Conservation (phyloP, 2,113 vertebrate genomes). For the Callaeas wilsoni region DNA sequence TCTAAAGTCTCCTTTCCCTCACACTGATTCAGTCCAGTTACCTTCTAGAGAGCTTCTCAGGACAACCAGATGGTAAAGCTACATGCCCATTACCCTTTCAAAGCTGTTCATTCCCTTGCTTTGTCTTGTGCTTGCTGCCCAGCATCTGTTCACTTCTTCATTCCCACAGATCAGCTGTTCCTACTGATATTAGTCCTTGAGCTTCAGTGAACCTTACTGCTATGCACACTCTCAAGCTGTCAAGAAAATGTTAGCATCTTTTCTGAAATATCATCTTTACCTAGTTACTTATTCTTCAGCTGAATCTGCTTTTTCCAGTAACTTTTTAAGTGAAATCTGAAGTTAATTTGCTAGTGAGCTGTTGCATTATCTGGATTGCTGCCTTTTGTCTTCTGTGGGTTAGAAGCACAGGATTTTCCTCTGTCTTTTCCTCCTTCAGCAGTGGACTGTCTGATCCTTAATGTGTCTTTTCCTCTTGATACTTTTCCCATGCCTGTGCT, state of each 20-base stretch:
- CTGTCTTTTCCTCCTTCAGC: not conserved
- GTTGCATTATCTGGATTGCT: not conserved
- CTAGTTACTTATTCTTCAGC: not conserved
- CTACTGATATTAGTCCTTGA: not conserved
- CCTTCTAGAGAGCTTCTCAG: conserved; percentile 5
- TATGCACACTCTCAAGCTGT: not conserved
- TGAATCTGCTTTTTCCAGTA: not conserved
- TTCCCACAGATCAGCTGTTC: not conserved
- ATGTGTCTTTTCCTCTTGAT: not conserved
- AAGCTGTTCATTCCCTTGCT: not conserved
- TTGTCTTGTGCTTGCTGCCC: not conserved
- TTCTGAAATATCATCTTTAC: not conserved
- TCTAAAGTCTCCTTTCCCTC: not conserved
- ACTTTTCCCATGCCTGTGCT: not conserved
- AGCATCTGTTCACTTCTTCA: conserved; percentile 16
- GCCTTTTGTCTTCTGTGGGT: not conserved
- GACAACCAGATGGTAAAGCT: conserved; percentile 26
- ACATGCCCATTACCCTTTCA: not conserved
- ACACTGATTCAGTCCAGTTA: not conserved
- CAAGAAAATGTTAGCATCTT: not conserved
- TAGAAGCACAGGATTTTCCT: not conserved
- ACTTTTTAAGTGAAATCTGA: not conserved
- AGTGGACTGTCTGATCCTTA: not conserved
- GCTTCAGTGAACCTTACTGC: not conserved
- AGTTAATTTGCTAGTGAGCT: not conserved